Base-by-base conservation (phyloP, 2,113 vertebrate species). In the Diphyllodes magnificus region DNA sequence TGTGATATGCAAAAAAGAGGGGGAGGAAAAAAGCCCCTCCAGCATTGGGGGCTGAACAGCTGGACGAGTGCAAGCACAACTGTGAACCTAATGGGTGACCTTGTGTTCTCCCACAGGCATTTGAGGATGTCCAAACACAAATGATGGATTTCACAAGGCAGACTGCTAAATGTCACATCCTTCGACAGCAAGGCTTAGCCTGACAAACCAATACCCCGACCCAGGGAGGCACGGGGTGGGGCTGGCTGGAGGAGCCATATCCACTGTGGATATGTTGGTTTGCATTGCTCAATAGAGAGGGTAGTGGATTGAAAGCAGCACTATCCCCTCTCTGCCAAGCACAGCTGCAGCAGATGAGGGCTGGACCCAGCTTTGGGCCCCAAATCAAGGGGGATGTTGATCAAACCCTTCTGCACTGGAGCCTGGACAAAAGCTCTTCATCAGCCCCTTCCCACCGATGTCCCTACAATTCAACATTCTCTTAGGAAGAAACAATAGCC, bases 141-240 rank as follows among this genome's bases (percentile, higher is more conserved):
- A 69, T 89, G 95, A 93, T 87, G 82, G 91, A 89, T 96, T 90
- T 87, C 63, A 79, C 84, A 65, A 35, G 7, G 4, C 56, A 30
- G 73, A 40, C 92, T 85, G 96, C 53, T 95, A 78, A 92, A 92
- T 65, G 88, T 93, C 96, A 93, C 88, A 45, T 79, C 94, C 61
- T 84, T 84, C 3, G 35, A 90, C 89, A 93, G 93, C 59, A 4
- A 33, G 44, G 91, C 94, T 93, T 63, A 64, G 89, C 79, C 60
- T 78, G 49, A 54, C 82, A 79, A 86, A 69, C 35, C 45, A 82
- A 18, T 9, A 53, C 4, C 73, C 18, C 4, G 7, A 70, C 65
- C 71, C 70, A 40, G 57, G 65, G 63, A 33, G 69, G 86, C 61
- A 30, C 1, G 0, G 79, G 79, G 56, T 85, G 64, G 54, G 49